A percentile compares a stretch with the other conserved stretches of the same genome.
Evolutionary conservation across 2,888 invertebrate species (phyloP).

Genomic region (Microctonus aethiopoides): DNA sequence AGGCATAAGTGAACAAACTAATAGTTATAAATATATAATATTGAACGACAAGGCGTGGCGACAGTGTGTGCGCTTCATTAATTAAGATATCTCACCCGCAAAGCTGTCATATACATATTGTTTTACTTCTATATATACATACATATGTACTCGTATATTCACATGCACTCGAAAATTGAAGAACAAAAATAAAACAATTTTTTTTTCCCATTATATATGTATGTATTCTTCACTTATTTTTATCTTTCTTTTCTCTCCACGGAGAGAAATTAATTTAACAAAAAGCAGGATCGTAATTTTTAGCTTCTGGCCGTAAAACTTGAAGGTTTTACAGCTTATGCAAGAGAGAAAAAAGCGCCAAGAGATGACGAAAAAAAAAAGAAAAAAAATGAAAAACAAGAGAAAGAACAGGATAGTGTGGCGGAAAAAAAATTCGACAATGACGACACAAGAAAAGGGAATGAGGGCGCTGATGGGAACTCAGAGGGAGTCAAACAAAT

Average conservation of each 20-base stretch:
- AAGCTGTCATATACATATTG: background rate
- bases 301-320: constrained; percentile 49
- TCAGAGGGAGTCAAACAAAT: constrained; percentile 37
- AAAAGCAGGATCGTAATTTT: constrained; percentile 57
- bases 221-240: background rate
- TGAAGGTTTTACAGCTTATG: constrained; percentile 44
- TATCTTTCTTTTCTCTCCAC: constrained; percentile 15
- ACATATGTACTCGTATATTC: background rate
- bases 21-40: constrained; percentile 26
- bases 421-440: constrained; percentile 14
- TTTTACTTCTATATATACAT: background rate
- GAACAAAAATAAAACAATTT: background rate
- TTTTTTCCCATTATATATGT: background rate
- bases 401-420: no score
- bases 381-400: constrained; percentile 12
- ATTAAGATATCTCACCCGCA: constrained; percentile 37
- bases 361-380: background rate
- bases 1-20: constrained; percentile 17
- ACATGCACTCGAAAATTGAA: constrained; percentile 23
- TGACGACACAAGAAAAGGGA: constrained; percentile 1
- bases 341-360: constrained; percentile 6
- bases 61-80: constrained; percentile 37
- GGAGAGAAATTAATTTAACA: constrained; percentile 53
- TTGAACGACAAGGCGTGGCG: constrained; percentile 39
- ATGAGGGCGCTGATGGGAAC: constrained; percentile 26